These are phyloP conservation scores for Corythoichthys intestinalis DNA, from an alignment of 2,113 vertebrate species.

Conservation along the genomic window DNA sequence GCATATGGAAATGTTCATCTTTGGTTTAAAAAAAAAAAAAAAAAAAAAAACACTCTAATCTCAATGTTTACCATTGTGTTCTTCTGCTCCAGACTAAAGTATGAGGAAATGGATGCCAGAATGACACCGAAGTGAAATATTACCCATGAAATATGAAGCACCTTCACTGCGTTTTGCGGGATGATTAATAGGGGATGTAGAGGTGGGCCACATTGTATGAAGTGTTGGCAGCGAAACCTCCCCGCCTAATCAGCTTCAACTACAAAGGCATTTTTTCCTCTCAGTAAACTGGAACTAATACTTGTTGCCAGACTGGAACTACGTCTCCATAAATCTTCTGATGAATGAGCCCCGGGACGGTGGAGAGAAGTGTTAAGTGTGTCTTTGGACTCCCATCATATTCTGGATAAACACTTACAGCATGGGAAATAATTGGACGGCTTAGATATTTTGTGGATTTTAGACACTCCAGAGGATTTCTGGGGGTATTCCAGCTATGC, in stretches of 20 bases:
- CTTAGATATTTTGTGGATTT: constrained; percentile 5
- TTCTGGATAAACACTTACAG: not conserved
- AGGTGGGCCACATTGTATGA: constrained; percentile 3
- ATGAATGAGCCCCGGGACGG: constrained; percentile 13
- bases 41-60: not conserved
- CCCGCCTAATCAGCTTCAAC: constrained; percentile 32
- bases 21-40: not conserved
- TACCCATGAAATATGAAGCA: constrained; percentile 33
- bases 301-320: constrained; percentile 20
- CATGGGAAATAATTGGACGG: not conserved
- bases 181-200: constrained; percentile 22
- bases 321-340: constrained; percentile 13
- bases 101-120: constrained; percentile 7
- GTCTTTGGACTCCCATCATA: constrained; percentile 5
- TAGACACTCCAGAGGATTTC: constrained; percentile 13
- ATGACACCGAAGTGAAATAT: constrained; percentile 34
- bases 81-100: not conserved
- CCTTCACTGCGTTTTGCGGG: constrained; percentile 17
- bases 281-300: constrained; percentile 24
- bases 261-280: constrained; percentile 43
- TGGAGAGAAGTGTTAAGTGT: not conserved
- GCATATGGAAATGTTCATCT: too few relatives aligned
- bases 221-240: constrained; percentile 27
- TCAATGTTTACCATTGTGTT: not conserved
- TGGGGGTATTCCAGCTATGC: constrained; percentile 65